phyloP scores from a whole-genome alignment of 92 coral and sea anemone genomes.

The Paramuricea clavata region DNA sequence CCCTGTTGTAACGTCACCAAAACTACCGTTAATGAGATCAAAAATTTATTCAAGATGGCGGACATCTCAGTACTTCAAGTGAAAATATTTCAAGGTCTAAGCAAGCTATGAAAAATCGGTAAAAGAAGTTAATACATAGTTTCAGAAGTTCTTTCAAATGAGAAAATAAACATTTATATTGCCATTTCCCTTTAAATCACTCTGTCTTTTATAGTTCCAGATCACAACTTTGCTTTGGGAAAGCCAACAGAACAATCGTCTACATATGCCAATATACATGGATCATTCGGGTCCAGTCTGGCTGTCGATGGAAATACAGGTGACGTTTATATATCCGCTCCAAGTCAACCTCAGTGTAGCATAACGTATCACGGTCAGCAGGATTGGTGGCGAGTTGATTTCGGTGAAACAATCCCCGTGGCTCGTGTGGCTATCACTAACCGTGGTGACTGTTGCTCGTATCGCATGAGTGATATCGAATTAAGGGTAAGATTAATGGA shows the following conservation, averaged over 20 bases:
- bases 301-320: constrained; percentile 9
- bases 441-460: constrained; percentile 28
- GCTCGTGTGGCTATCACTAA: constrained; percentile 12
- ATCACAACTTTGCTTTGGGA: too few relatives aligned
- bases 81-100: too few relatives aligned
- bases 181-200: too few relatives aligned
- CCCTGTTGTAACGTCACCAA: too few relatives aligned
- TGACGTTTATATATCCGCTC: neutral
- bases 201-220: neutral
- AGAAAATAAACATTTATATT: too few relatives aligned
- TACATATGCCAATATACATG: too few relatives aligned
- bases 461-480: neutral
- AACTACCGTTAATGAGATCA: too few relatives aligned
- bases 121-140: too few relatives aligned
- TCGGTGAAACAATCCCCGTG: neutral
- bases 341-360: neutral
- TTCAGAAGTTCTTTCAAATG: too few relatives aligned
- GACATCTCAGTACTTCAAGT: too few relatives aligned
- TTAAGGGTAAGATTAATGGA: neutral
- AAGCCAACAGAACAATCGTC: constrained; percentile 16
- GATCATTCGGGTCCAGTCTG: neutral
- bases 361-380: neutral
- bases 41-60: too few relatives aligned
- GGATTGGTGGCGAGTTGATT: constrained; percentile 40
- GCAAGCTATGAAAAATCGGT: too few relatives aligned